Evolutionary conservation across 1,140 invertebrate genomes (phyloP).

Genomic region (Microplitis mediator): DNA sequence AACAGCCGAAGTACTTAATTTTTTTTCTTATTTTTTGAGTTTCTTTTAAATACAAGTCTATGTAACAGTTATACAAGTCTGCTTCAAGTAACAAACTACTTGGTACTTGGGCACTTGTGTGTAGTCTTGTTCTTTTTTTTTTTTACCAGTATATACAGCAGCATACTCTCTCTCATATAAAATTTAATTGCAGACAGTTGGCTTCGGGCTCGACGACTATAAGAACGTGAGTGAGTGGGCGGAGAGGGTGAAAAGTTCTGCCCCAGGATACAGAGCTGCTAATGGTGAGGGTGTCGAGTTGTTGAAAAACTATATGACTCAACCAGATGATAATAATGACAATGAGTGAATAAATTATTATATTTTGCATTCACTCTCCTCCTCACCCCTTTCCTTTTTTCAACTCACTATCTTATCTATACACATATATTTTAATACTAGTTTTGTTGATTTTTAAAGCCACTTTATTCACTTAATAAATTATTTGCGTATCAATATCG

Average conservation of each 20-base stretch:
- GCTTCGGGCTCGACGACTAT: conserved; percentile 71
- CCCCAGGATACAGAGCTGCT: conserved; percentile 75
- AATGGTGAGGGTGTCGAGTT: conserved; percentile 65
- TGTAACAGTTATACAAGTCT: neutral
- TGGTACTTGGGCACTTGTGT: neutral
- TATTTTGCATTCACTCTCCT: too few relatives aligned
- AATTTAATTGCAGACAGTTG: conserved; percentile 66
- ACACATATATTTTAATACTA: too few relatives aligned
- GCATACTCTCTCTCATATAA: neutral
- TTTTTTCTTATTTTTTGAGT: conserved; percentile 19
- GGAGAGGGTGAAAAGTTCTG: conserved; percentile 69
- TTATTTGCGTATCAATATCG: too few relatives aligned
- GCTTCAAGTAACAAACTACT: neutral
- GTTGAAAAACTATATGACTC: conserved; percentile 37
- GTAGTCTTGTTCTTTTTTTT: neutral
- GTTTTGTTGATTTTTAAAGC: too few relatives aligned
- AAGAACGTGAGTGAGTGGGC: conserved; percentile 74
- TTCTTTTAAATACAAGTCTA: neutral
- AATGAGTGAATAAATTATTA: too few relatives aligned
- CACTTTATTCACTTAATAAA: too few relatives aligned
- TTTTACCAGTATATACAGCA: neutral
- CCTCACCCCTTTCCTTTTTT: too few relatives aligned
- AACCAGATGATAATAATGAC: conserved; percentile 12
- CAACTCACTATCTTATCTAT: too few relatives aligned
- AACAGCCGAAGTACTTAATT: conserved; percentile 49